These are phyloP conservation scores for Thalassophryne amazonica DNA, from an alignment of 2,797 vertebrate genomes.

Conservation along the genomic window DNA sequence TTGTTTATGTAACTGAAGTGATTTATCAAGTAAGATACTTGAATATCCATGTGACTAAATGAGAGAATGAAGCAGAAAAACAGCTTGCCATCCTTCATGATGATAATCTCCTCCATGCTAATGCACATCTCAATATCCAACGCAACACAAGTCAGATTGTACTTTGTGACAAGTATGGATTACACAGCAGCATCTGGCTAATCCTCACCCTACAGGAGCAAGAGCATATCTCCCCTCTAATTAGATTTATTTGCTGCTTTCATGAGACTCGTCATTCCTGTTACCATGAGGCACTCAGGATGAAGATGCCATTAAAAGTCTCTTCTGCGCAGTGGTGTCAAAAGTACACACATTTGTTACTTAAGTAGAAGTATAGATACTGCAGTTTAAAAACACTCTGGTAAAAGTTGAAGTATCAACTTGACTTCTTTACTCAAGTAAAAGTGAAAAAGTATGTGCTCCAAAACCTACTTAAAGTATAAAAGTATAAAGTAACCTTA, in stretches of 20 bases:
- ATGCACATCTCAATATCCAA: constrained; percentile 94
- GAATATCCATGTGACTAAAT: constrained; percentile 51
- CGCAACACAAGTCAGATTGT: constrained; percentile 91
- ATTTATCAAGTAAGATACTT: constrained; percentile 62
- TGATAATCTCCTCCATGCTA: constrained; percentile 91
- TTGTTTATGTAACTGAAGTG: constrained; percentile 49
- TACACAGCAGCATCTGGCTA: constrained; percentile 81
- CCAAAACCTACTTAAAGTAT: no score
- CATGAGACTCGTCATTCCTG: constrained; percentile 67
- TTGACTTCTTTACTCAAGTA: no score
- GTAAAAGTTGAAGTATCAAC: no score
- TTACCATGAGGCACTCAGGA: constrained; percentile 60
- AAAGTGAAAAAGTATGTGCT: no score
- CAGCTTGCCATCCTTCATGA: constrained; percentile 84
- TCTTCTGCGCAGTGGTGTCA: no score
- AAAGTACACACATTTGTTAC: no score
- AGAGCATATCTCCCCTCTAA: constrained; percentile 67
- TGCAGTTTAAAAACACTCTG: no score
- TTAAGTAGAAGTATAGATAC: no score
- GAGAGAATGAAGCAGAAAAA: constrained; percentile 57
- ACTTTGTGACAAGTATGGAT: constrained; percentile 90
- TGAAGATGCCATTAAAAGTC: constrained; percentile 68
- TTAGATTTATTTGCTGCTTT: constrained; percentile 73
- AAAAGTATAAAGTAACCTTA: no score
- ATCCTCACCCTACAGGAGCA: constrained; percentile 72